phyloP scores from a whole-genome alignment of 2,797 vertebrate species.

The Oreochromis mossambicus region DNA sequence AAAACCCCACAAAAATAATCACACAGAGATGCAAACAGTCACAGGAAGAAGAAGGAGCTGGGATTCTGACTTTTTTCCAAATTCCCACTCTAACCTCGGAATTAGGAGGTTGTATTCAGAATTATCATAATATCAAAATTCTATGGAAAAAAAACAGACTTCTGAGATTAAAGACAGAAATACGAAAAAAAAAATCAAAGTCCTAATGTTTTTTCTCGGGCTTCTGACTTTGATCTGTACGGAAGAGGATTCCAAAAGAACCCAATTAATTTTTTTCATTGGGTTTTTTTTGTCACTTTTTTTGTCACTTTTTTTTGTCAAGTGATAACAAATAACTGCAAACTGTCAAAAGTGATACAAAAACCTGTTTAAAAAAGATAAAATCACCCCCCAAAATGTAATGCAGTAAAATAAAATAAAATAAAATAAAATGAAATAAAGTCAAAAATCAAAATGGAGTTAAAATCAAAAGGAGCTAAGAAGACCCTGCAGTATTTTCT shows the following conservation, averaged over 20 bases:
- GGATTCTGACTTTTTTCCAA: background rate
- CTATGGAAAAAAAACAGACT: background rate
- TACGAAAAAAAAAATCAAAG: background rate
- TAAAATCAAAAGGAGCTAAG: background rate
- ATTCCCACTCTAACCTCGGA: background rate
- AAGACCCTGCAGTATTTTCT: background rate
- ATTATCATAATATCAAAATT: background rate
- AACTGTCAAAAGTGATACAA: background rate
- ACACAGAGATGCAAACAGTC: background rate
- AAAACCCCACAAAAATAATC: background rate
- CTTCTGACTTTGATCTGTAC: background rate
- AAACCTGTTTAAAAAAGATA: background rate
- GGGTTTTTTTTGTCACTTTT: background rate
- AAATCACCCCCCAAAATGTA: background rate
- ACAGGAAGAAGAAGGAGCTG: background rate
- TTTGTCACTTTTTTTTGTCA: background rate
- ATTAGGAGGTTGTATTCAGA: background rate
- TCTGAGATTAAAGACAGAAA: background rate
- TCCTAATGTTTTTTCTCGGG: background rate
- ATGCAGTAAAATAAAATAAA: background rate
- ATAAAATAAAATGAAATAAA: background rate
- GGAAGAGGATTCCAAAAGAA: background rate
- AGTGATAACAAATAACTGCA: background rate
- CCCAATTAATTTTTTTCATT: background rate
- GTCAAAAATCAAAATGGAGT: background rate